Base-by-base conservation (phyloP, 2,797 vertebrate genomes). In the Sandelia bainsii region DNA sequence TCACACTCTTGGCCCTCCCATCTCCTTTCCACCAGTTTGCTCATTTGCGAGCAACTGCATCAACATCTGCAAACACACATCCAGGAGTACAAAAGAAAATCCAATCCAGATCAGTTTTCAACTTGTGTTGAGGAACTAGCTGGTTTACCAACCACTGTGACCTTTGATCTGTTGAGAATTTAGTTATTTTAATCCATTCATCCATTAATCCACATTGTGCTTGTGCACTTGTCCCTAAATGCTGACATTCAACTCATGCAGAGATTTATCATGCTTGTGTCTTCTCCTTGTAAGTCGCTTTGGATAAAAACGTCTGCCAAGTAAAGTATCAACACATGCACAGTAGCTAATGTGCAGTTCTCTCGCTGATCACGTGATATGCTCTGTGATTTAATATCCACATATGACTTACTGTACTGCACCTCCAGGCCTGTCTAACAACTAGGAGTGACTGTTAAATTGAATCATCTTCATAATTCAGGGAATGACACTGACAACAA, bases 201-300 rank as follows among this genome's bases (percentile, higher is more conserved):
- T 78, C 64, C 60, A 74, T 87, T 89, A 81, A 93, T 88, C 87
- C 51, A 39, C 51, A 58, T 14, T 82, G 78, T 86, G 59, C 66
- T 46, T 29, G 67, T 62, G 65, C 13, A 25, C 69, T 53, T 67
- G 62, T 74, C 49, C 85, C 46, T 76, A 77, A 87, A 83, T 75
- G 73, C 79, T 69, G 69, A 90, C 82, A 87, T 82, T 67, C 58
- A 52, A 27, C 70, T 61, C 70, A 51, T 20, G n/a, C 61, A 46
- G 66, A 75, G 57, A 73, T 56, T 56, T 42, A 22, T 45, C n/a
- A n/a, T n/a, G n/a, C n/a, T n/a, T n/a, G n/a, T n/a, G n/a, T n/a
- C n/a, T n/a, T n/a, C n/a, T n/a, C n/a, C n/a, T n/a, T n/a, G n/a
- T n/a, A n/a, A n/a, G n/a, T n/a, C n/a, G n/a, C n/a, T n/a, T n/a